Conservation (phyloP, 1,140 invertebrate genomes). For the Hyles vespertilio region DNA sequence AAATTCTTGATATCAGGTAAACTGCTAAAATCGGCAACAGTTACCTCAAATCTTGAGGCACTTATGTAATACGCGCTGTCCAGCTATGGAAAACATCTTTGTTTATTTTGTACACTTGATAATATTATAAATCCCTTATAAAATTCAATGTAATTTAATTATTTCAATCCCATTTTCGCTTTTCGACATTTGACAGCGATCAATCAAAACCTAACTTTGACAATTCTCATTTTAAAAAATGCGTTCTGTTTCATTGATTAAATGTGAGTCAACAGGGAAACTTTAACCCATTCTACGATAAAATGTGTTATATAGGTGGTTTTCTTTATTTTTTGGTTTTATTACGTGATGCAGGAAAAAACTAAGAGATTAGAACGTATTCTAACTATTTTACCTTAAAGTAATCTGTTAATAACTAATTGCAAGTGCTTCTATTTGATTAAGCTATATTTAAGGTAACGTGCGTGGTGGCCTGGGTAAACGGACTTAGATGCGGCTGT, state of each 20-base stretch:
- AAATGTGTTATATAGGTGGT: too few relatives aligned
- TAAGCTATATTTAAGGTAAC: too few relatives aligned
- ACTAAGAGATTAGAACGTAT: too few relatives aligned
- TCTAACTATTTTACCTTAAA: too few relatives aligned
- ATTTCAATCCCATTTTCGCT: constrained; percentile 26
- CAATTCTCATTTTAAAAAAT: constrained; percentile 30
- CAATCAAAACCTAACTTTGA: constrained; percentile 35
- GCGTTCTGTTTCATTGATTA: background rate
- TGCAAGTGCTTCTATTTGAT: too few relatives aligned
- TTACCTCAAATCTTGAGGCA: constrained; percentile 72
- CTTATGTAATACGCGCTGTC: constrained; percentile 60
- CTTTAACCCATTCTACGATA: too few relatives aligned
- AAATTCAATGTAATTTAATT: constrained; percentile 32
- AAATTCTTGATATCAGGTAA: constrained; percentile 66
- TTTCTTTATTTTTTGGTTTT: too few relatives aligned
- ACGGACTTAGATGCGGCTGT: too few relatives aligned
- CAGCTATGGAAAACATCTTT: constrained; percentile 51
- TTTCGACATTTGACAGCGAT: constrained; percentile 23
- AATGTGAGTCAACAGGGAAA: too few relatives aligned
- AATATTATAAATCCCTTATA: constrained; percentile 21
- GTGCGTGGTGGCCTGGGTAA: too few relatives aligned
- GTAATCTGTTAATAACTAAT: too few relatives aligned
- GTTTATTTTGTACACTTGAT: constrained; percentile 17
- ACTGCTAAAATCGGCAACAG: constrained; percentile 55
- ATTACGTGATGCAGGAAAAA: too few relatives aligned